Evolutionary conservation across 1,140 invertebrate species (phyloP).

Genomic region (Drosophila navojoa): DNA sequence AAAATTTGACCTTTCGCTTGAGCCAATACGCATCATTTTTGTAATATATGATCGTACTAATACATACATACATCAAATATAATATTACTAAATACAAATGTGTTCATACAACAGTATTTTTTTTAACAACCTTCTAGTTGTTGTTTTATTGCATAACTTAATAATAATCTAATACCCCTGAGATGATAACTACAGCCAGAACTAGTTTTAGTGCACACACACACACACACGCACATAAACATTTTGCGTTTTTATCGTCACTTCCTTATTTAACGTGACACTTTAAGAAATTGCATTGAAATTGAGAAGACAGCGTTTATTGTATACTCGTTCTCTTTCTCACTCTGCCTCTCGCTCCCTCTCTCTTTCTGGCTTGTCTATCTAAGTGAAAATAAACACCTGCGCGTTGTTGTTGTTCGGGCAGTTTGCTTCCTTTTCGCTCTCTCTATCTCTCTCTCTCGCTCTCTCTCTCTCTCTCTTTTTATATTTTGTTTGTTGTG

Average conservation of each 20-base stretch:
- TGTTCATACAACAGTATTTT: conserved; percentile 7
- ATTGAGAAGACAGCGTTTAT: conserved; percentile 62
- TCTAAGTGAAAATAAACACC: conserved; percentile 69
- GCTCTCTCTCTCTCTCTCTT: too few species aligned
- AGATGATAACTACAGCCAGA: conserved; percentile 26
- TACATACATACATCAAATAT: background rate
- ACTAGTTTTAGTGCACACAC: conserved; percentile 16
- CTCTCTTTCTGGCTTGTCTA: background rate
- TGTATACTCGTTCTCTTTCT: background rate
- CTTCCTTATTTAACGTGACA: conserved; percentile 80
- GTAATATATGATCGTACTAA: conserved; percentile 11
- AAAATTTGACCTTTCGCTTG: conserved; percentile 41
- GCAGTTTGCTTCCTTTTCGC: conserved; percentile 14
- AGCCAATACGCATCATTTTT: conserved; percentile 8
- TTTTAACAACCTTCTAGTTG: conserved; percentile 12
- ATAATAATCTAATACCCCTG: conserved; percentile 23
- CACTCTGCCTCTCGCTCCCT: background rate
- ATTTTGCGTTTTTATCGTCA: conserved; percentile 51
- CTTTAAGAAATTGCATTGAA: conserved; percentile 76
- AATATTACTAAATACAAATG: background rate
- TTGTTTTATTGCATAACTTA: conserved; percentile 9
- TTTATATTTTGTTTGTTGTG: conserved; percentile 40
- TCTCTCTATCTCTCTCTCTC: background rate
- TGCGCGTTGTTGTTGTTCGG: conserved; percentile 50
- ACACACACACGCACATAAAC: background rate